Base-by-base conservation (phyloP, 2,113 vertebrate genomes). In the Ptilorrhoa leucosticta region DNA sequence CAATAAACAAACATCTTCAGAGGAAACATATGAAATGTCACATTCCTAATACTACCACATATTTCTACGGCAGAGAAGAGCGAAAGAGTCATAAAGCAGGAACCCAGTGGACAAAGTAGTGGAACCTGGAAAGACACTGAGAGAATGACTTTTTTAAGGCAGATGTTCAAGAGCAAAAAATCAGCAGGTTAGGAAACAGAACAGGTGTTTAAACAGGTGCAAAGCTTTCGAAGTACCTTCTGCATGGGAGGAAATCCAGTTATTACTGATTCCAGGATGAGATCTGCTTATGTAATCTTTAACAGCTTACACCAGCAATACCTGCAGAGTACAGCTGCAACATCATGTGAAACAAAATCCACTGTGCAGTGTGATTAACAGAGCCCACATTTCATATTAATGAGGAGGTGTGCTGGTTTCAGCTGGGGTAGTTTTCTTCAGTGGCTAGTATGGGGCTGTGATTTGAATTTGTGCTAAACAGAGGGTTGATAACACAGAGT, bases 361-460 rank as follows among this genome's bases (percentile, higher is more conserved):
- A 30, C 6, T 2, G 24, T 15, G 15, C 40, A 31, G 35, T 37
- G 30, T 2, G 5, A 66, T 44, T 63, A 48, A 71, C 0, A 4
- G 48, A 75, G 44, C 3, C 14, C 6, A 18, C 6, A 24, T 48
- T 39, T 69, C 68, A 69, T 28, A 26, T 23, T 61, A 54, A 64
- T 26, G 15, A 76, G 17, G 31, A 70, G 11, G 23, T 24, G 28
- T 26, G 28, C 11, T 60, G 33, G 45, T 39, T 75, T 75, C 26
- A 58, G 51, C 19, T 33, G 13, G 20, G 13, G 19, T 7, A n/a
- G 20, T 45, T 75, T 68, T 31, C 28, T 68, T n/a, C 28, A 40
- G 39, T 10, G n/a, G 30, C 45, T 60, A 18, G 33, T n/a, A 58
- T 0, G 0, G 16, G 11, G 12, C 11, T 30, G 26, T 39, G 23